phyloP scores from a whole-genome alignment of 2,888 invertebrate species.

The Calliopum simillimum region DNA sequence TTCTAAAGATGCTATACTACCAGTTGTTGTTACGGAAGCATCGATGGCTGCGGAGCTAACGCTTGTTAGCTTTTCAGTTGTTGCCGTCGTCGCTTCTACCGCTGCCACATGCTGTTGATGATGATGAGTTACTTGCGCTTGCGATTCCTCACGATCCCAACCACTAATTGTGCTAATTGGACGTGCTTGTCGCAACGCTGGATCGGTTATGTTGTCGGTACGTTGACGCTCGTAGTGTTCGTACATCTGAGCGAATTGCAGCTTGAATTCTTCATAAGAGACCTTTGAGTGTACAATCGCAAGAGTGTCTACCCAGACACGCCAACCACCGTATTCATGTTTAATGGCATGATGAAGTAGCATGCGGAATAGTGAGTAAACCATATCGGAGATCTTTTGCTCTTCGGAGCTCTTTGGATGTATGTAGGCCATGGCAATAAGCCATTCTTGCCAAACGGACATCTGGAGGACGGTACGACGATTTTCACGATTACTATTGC shows the following conservation, averaged over 20 bases:
- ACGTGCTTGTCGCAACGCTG: constrained; percentile 89
- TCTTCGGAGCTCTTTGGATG: constrained; percentile 96
- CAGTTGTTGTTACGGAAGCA: constrained; percentile 44
- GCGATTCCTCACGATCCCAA: constrained; percentile 80
- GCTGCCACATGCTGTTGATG: constrained; percentile 45
- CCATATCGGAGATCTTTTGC: constrained; percentile 97
- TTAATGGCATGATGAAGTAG: constrained; percentile 98
- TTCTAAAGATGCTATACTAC: constrained; percentile 56
- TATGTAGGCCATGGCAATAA: constrained; percentile 98
- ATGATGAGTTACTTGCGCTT: constrained; percentile 58
- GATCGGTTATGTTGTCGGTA: constrained; percentile 95
- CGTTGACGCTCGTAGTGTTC: constrained; percentile 94
- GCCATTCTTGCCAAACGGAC: constrained; percentile 99
- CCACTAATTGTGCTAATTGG: constrained; percentile 97
- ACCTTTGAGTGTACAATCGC: constrained; percentile 99
- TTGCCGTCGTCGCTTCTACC: constrained; percentile 34
- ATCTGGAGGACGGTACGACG: constrained; percentile 97
- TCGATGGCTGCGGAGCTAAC: constrained; percentile 40
- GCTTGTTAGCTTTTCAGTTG: background rate
- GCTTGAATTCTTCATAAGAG: constrained; percentile 97
- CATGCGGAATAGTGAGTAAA: constrained; percentile 97
- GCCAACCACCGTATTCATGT: constrained; percentile 99
- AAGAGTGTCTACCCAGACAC: constrained; percentile 99
- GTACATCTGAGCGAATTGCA: constrained; percentile 98
- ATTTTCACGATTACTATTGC: constrained; percentile 97